phyloP scores from a whole-genome alignment of 2,797 vertebrate genomes.

The Pachyuromys duprasi region DNA sequence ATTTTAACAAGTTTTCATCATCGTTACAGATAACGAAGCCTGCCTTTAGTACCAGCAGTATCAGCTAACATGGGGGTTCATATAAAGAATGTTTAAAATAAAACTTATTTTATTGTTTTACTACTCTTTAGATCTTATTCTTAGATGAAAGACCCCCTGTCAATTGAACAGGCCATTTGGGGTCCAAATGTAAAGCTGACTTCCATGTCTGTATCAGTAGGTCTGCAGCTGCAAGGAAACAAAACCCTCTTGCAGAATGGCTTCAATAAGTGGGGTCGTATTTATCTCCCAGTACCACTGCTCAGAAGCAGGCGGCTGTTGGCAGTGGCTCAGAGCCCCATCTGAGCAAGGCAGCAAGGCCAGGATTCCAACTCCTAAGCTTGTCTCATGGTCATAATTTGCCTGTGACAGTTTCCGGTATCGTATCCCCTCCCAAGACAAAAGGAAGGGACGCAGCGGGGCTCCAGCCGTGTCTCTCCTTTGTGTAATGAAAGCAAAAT shows the following conservation, averaged over 20 bases:
- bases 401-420: neutral
- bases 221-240: slow-evolving; percentile 34
- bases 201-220: neutral
- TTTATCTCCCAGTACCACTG: neutral
- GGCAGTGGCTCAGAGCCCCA: neutral
- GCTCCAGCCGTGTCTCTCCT: neutral
- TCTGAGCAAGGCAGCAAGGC: neutral
- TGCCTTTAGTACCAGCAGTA: neutral
- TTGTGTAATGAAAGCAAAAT: slow-evolving; percentile 12
- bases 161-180: slow-evolving; percentile 36
- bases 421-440: neutral
- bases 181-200: slow-evolving; percentile 54
- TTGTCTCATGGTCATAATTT: neutral
- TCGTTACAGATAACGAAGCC: neutral
- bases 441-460: neutral
- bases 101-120: slow-evolving; percentile 49
- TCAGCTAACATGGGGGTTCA: neutral
- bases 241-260: neutral
- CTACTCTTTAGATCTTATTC: slow-evolving; percentile 42
- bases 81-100: slow-evolving; percentile 33
- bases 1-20: slow-evolving; percentile 48
- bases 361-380: neutral
- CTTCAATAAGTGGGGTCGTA: neutral
- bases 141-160: slow-evolving; percentile 42
- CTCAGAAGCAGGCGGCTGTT: neutral